Percentiles rank a stretch among this genome's conserved stretches.
phyloP scores from a whole-genome alignment of 2,888 invertebrate species.

The Hypercompe scribonia region DNA sequence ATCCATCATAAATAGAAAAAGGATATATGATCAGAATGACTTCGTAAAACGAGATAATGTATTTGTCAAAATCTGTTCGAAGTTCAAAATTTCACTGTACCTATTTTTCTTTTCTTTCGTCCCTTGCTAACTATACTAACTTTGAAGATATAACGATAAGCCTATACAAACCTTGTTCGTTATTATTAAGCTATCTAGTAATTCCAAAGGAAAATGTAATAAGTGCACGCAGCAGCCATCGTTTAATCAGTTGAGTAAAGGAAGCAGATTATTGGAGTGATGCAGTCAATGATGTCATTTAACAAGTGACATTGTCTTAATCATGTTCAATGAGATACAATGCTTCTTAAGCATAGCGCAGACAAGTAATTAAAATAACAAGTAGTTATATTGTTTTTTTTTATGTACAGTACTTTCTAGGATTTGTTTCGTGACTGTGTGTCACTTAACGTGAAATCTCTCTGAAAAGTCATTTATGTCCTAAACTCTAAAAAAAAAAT shows the following conservation, averaged over 20 bases:
- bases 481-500: no score
- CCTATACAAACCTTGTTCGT: background rate
- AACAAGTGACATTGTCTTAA: background rate
- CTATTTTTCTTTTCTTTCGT: background rate
- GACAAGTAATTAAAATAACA: background rate
- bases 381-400: background rate
- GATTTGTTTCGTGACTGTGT: background rate
- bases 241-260: conserved; percentile 17
- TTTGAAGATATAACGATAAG: no score
- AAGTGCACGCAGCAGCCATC: conserved; percentile 23
- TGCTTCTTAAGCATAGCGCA: background rate
- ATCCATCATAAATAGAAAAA: no score
- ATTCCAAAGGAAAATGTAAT: background rate
- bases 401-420: background rate
- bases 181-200: background rate
- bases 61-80: background rate
- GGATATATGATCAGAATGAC: no score
- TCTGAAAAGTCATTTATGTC: no score
- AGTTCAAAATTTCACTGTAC: background rate
- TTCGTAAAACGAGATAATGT: no score
- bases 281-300: conserved; percentile 43
- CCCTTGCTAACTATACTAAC: no score
- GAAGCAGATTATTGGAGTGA: conserved; percentile 35
- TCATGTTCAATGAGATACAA: background rate
- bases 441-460: no score